Evolutionary conservation across 2,113 vertebrate genomes (phyloP), one percentile per base, ranked within the genome.

Genomic region (Formicarius rufipectus): DNA sequence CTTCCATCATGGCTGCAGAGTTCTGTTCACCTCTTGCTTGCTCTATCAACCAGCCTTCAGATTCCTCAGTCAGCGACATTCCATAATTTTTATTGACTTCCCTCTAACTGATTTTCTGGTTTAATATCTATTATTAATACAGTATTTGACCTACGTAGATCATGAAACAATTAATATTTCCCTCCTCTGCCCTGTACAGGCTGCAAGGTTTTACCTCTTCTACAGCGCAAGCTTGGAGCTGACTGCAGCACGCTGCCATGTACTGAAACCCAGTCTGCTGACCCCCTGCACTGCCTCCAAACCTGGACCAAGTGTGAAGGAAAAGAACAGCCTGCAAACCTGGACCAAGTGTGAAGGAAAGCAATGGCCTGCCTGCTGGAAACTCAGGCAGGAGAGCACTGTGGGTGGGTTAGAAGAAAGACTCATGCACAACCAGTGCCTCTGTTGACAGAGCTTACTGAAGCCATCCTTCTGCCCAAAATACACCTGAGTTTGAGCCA

Each of bases 391-490:
- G 35, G 2, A 4, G 14, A 84, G 14, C 4, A 7, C 4, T 58
- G 59, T 1, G 2, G 31, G 20, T 10, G 4, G 3, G 8, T 60
- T 45, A 28, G 22, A 77, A 37, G 22, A 78, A 66, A 66, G n/a
- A 44, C 11, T 49, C 0, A 0, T 21, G 10, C 12, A 47, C 21
- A 47, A 27, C 4, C 23, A 56, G 27, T 27, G 7, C 10, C 24
- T 76, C 21, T 44, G 27, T 28, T 69, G 33, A 39, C 42, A 74
- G 42, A 58, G 14, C 16, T 35, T 91, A 27, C 59, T 67, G 35
- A 33, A 87, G 7, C 2, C 18, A 63, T 39, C 8, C 30, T 53
- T 50, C 20, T 39, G 17, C 73, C 15, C 21, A 63, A 78, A 81
- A 62, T 33, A 55, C 63, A 23, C 9, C 52, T 30, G 16, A 56